Evolutionary conservation across 1,140 invertebrate genomes (phyloP).

Genomic region (Aphis gossypii): DNA sequence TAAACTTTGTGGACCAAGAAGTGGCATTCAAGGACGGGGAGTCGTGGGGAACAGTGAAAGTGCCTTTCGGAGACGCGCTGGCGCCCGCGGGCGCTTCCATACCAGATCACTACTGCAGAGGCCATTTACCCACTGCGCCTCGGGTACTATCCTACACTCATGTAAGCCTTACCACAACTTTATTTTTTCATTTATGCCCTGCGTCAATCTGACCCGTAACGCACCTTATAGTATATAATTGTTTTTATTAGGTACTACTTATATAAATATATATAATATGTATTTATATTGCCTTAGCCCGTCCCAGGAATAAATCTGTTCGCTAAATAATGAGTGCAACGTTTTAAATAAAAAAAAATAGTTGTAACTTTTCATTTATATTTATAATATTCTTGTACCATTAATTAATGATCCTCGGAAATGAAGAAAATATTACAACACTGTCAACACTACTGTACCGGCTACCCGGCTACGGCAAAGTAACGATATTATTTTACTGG

Average conservation of each 20-base stretch:
- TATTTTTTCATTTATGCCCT: neutral
- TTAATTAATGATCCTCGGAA: neutral
- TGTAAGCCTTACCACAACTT: neutral
- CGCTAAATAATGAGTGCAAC: neutral
- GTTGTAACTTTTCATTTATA: neutral
- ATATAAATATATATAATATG: neutral
- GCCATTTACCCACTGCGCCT: constrained; percentile 43
- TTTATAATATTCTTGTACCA: neutral
- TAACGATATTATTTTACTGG: neutral
- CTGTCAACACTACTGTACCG: neutral
- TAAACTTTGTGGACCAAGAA: constrained; percentile 20
- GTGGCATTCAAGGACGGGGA: constrained; percentile 43
- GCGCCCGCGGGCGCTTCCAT: constrained; percentile 47
- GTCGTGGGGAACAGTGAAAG: constrained; percentile 46
- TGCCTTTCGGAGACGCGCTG: constrained; percentile 52
- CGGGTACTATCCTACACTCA: constrained; percentile 1
- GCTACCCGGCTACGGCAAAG: no score
- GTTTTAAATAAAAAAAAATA: neutral
- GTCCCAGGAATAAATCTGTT: neutral
- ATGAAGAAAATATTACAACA: neutral
- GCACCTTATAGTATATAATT: neutral
- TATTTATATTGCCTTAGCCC: no score
- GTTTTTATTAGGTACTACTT: neutral
- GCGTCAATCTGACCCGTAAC: neutral
- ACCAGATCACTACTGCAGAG: constrained; percentile 40